phyloP scores from a whole-genome alignment of 2,113 vertebrate genomes.

The Rafetus swinhoei region DNA sequence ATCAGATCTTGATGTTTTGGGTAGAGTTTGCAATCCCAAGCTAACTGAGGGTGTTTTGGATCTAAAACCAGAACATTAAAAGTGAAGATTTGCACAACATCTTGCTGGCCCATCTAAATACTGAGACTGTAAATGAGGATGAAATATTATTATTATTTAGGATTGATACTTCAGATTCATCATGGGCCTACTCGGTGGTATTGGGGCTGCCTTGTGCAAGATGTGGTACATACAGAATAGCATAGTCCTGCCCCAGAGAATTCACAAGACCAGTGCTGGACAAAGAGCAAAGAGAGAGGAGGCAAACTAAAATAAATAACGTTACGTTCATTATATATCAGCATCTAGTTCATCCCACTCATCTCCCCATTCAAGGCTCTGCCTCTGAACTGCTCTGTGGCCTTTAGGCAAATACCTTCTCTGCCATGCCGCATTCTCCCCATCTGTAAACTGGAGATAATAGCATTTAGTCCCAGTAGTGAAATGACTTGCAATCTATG shows the following conservation, averaged over 20 bases:
- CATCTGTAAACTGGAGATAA: not conserved
- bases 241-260: not conserved
- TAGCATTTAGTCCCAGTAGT: not conserved
- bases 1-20: not conserved
- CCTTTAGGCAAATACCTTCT: not conserved
- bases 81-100: not conserved
- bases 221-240: not conserved
- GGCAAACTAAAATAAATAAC: not conserved
- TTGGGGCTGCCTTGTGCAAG: not conserved
- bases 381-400: rapidly evolving
- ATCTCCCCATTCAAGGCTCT: not conserved
- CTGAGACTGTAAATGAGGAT: not conserved
- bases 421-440: not conserved
- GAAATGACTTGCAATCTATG: not conserved
- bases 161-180: rapidly evolving
- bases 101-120: not conserved
- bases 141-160: not conserved
- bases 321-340: not conserved
- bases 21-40: not conserved
- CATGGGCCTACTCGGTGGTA: too few relatives aligned
- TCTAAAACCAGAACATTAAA: not conserved
- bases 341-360: not conserved
- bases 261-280: not conserved
- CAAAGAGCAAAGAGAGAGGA: not conserved
- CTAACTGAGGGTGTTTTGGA: not conserved